Evolutionary conservation across 2,797 vertebrate species (phyloP), one percentile per base, ranked within the genome.

Genomic region (Tarsius wallacei): DNA sequence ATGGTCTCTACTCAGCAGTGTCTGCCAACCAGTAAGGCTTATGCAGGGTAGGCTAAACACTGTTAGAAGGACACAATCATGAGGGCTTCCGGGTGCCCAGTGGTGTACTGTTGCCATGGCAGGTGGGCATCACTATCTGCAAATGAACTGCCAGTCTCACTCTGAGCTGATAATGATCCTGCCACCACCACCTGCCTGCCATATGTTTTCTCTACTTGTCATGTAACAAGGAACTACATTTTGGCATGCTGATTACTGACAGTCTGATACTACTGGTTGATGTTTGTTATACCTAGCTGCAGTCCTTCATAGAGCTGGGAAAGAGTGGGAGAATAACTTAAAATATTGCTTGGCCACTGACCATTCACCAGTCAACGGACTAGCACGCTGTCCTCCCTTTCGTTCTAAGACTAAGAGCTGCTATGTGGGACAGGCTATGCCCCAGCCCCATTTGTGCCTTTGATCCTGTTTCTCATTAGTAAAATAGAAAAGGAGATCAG

Each of bases 91-190:
- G 22, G 91, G 82, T 91, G 64, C 85, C 95, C 91, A 93, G 95
- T 68, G 84, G 71, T 94, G 14, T n/a, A 36, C 92, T 93, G 82
- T 53, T 96, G 82, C 93, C 95, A 91, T 91, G 90, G 97, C 96
- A 97, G 93, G 96, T 94, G 94, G 94, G 90, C 93, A 96, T 89
- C 93, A 78, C 95, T 94, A 70, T 53, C 96, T 97, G 95, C 90
- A 97, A 98, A 96, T 90, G 78, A 97, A 97, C 95, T 97, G 97
- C 96, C 97, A 98, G 81, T 97, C 93, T 97, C 93, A 94, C 94
- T 91, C 90, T 91, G 92, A 70, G 85, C 59, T 93, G 96, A 89
- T 97, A 97, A 97, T 87, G 93, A 94, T 93, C 91, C 97, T 94
- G 90, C 92, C 61, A 3, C 93, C 33, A 88, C 97, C 98, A 98